Base-by-base conservation (phyloP, 1,140 invertebrate species). In the Brachionus plicatilis region DNA sequence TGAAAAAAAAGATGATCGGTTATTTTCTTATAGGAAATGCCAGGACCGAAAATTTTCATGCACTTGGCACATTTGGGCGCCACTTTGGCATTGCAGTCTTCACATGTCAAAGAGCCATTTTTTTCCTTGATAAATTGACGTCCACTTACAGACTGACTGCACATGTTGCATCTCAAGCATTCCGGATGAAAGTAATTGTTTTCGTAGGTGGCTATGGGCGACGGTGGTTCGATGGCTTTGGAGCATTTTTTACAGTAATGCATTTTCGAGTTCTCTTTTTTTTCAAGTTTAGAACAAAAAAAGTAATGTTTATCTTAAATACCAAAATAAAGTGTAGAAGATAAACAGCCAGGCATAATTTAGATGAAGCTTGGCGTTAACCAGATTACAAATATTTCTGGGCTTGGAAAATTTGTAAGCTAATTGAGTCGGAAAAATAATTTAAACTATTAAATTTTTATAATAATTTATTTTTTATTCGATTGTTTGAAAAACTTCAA, bases 101-200 rank as follows among this genome's bases (percentile, higher is more conserved):
- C 53, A n/a, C 79, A 82, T 29, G 79, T 82, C 50, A 82, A 65
- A 82, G 17, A 45, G 33, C 79, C 79, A 82, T 82, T 82, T 68
- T 82, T 82, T 45, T 82, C 79, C 11, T 82, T 82, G 8, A 82
- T 82, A 82, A 82, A 82, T 45, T 82, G 53, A n/a, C 65, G 37
- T 9, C 79, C 79, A 45, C 50, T 65, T 1, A 82, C 41, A 5
- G 79, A 29, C 37, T 60, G 37, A 14, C 7, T 82, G 33, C 79
- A 82, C n/a, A 29, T 68, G 43, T 27, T 33, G 41, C 79, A 82
- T 33, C 11, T 60, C 27, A 82, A 47, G 20, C 79, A 82, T 24
- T 82, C 53, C 24, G 79, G 79, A 66, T 82, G 79, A 82, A 29
- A 82, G 17, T 43, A 65, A 6, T 82, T 82, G 41, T 65, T 68